Evolutionary conservation across 2,797 vertebrate genomes (phyloP).

Genomic region (Acanthopagrus latus): DNA sequence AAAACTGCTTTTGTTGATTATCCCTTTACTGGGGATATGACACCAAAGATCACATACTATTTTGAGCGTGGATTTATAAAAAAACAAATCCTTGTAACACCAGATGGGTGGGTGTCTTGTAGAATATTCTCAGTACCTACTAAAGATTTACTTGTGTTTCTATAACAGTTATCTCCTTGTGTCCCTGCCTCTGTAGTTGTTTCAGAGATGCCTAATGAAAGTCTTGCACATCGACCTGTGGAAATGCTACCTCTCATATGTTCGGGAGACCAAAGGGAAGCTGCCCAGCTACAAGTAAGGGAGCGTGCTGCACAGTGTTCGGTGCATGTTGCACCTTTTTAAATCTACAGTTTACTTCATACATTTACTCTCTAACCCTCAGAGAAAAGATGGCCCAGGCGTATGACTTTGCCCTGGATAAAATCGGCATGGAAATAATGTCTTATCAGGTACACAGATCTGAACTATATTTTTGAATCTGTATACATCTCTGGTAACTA

Average conservation of each 20-base stretch:
- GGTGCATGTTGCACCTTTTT: not conserved
- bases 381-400: conserved; percentile 99
- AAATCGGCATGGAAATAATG: conserved; percentile 99
- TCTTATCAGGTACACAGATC: conserved; percentile 93
- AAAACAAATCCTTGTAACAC: not conserved
- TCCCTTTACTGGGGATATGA: not conserved
- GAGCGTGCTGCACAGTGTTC: not conserved
- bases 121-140: not conserved
- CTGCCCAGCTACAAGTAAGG: conserved; percentile 99
- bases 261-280: conserved; percentile 99
- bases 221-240: conserved; percentile 99
- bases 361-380: conserved; percentile 21
- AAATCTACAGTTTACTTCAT: not conserved
- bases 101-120: not conserved
- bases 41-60: not conserved
- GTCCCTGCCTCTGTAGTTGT: conserved; percentile 87
- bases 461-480: not conserved
- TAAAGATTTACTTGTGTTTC: not conserved
- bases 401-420: conserved; percentile 99
- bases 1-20: not conserved
- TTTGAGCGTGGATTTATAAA: not conserved
- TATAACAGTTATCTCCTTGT: not conserved
- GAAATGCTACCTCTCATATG: conserved; percentile 99
- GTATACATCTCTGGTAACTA: not conserved
- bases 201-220: conserved; percentile 99